Conservation (phyloP, 1,140 invertebrate genomes). For the Tetramorium simillimum region DNA sequence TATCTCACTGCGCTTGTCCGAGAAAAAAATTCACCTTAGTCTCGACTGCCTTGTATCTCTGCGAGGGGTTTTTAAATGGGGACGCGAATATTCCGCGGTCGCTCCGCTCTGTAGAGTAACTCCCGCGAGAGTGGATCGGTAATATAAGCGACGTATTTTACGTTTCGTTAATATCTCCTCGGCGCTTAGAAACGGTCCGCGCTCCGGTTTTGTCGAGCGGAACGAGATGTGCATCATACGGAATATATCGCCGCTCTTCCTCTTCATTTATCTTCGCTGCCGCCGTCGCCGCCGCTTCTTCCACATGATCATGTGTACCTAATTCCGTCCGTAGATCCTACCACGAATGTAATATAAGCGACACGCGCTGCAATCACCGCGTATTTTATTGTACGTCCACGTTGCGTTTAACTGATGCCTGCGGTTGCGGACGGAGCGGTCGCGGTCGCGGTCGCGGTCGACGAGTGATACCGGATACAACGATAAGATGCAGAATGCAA, state of each 20-base stretch:
- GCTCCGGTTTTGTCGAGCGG: slow-evolving; percentile 19
- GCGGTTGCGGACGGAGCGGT: slow-evolving; percentile 20
- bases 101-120: background rate
- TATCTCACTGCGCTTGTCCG: background rate
- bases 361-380: slow-evolving; percentile 49
- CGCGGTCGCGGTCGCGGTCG: slow-evolving; percentile 8
- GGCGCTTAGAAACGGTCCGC: background rate
- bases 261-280: slow-evolving; percentile 52
- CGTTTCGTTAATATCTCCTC: slow-evolving; percentile 30
- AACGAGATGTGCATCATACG: slow-evolving; percentile 26
- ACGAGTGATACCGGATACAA: slow-evolving; percentile 29
- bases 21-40: background rate
- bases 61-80: background rate
- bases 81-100: background rate
- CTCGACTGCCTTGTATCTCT: background rate
- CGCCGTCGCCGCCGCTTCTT: slow-evolving; percentile 4
- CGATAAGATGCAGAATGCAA: slow-evolving; percentile 30
- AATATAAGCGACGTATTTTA: background rate
- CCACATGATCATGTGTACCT: slow-evolving; percentile 8
- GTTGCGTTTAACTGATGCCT: slow-evolving; percentile 45
- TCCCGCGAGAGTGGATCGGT: background rate
- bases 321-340: slow-evolving; percentile 44
- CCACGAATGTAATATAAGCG: slow-evolving; percentile 17
- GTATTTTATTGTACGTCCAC: slow-evolving; percentile 30
- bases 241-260: slow-evolving; percentile 30